Conservation (phyloP, 2,797 vertebrate species). For the Lepus oiostolus region DNA sequence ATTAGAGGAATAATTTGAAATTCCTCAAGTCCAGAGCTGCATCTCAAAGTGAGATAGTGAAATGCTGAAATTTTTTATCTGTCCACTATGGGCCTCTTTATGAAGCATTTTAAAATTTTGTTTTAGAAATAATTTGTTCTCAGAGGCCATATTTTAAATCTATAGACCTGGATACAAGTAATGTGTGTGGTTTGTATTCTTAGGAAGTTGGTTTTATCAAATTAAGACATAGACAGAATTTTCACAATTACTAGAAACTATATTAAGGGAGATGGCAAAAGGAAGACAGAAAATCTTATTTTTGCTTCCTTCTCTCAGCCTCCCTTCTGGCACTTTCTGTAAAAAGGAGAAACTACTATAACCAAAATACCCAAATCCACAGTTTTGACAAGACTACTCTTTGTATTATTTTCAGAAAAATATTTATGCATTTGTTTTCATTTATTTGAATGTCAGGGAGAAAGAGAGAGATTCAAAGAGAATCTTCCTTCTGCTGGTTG, state of each 20-base stretch:
- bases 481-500: too few relatives aligned
- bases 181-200: background rate
- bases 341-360: background rate
- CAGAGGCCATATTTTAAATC: background rate
- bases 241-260: background rate
- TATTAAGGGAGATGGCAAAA: background rate
- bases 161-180: background rate
- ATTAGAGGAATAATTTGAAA: constrained; percentile 71
- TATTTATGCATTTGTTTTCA: too few relatives aligned
- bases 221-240: background rate
- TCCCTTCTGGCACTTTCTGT: background rate
- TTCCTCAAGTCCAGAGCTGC: constrained; percentile 32
- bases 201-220: background rate
- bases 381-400: background rate
- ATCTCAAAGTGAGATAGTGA: background rate
- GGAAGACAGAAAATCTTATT: background rate
- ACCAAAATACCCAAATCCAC: background rate
- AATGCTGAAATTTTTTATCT: background rate
- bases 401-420: too few relatives aligned
- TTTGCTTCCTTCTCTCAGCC: background rate
- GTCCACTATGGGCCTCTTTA: background rate
- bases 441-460: too few relatives aligned
- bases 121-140: background rate
- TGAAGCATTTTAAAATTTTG: background rate
- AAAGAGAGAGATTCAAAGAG: too few relatives aligned